A percentile compares a stretch with the other conserved stretches of the same genome.
These are phyloP conservation scores for Enteromius viviparus DNA, from an alignment of 2,797 vertebrate genomes.

Conservation along the genomic window DNA sequence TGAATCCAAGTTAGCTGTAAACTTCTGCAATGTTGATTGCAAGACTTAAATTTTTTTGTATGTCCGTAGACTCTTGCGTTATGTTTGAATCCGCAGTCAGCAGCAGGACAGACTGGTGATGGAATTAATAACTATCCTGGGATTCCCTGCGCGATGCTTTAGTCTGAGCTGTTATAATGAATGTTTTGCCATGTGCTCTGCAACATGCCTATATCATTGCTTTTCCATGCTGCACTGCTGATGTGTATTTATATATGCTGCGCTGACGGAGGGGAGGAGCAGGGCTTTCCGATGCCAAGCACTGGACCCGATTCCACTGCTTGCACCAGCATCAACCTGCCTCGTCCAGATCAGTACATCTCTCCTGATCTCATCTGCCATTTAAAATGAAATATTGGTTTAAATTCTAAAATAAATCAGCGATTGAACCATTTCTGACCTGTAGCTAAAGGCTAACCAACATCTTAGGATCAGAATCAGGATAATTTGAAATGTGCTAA, in stretches of 20 bases:
- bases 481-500: slow-evolving; percentile 19
- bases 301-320: slow-evolving; percentile 37
- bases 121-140: neutral
- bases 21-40: neutral
- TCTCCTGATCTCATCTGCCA: slow-evolving; percentile 45
- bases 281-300: slow-evolving; percentile 49
- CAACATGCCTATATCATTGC: slow-evolving; percentile 83
- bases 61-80: slow-evolving; percentile 8
- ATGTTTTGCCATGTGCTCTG: slow-evolving; percentile 78
- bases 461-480: neutral
- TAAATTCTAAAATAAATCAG: neutral
- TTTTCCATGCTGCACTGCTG: slow-evolving; percentile 82
- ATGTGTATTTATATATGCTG: slow-evolving; percentile 61
- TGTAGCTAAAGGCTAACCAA: neutral
- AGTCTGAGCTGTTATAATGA: slow-evolving; percentile 60
- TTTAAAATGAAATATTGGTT: neutral
- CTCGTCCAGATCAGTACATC: slow-evolving; percentile 23
- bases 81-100: neutral
- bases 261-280: slow-evolving; percentile 62
- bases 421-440: neutral
- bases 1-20: neutral
- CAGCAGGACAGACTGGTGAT: neutral
- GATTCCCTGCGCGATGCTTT: slow-evolving; percentile 44
- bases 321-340: slow-evolving; percentile 46
- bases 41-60: neutral